Percentiles rank a stretch among this genome's conserved stretches.
phyloP scores from a whole-genome alignment of 2,888 invertebrate species.

The Conomelus anceps region DNA sequence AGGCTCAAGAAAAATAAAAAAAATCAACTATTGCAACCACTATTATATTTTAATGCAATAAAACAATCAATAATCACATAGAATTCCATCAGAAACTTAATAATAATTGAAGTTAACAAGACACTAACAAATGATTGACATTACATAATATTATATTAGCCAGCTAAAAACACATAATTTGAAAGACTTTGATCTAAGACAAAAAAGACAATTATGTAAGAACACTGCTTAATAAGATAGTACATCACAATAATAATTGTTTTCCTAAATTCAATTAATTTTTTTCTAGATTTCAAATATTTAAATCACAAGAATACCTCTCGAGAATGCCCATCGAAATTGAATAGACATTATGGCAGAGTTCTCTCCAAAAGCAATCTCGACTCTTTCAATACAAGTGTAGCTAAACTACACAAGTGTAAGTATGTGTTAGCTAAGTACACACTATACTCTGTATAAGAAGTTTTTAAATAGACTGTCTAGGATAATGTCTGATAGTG shows the following conservation, averaged over 20 bases:
- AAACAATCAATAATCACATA: background rate
- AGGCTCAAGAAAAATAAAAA: background rate
- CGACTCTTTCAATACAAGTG: too few species aligned
- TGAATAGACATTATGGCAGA: too few species aligned
- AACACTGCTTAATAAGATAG: too few species aligned
- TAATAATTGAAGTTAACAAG: background rate
- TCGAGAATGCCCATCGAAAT: background rate
- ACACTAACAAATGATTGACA: background rate
- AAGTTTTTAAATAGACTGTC: too few species aligned
- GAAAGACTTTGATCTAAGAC: background rate
- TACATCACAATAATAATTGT: background rate
- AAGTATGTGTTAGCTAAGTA: too few species aligned
- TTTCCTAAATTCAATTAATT: background rate
- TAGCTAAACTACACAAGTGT: too few species aligned
- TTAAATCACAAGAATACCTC: background rate
- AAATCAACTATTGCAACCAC: background rate
- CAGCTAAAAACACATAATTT: background rate
- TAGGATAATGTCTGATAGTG: too few species aligned
- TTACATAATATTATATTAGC: background rate
- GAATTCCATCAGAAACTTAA: background rate
- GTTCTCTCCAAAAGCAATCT: too few species aligned
- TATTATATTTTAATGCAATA: background rate
- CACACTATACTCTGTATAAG: too few species aligned
- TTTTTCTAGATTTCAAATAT: background rate
- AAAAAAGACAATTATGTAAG: too few species aligned